phyloP scores from a whole-genome alignment of 2,797 vertebrate species.

The Novumbra hubbsi region DNA sequence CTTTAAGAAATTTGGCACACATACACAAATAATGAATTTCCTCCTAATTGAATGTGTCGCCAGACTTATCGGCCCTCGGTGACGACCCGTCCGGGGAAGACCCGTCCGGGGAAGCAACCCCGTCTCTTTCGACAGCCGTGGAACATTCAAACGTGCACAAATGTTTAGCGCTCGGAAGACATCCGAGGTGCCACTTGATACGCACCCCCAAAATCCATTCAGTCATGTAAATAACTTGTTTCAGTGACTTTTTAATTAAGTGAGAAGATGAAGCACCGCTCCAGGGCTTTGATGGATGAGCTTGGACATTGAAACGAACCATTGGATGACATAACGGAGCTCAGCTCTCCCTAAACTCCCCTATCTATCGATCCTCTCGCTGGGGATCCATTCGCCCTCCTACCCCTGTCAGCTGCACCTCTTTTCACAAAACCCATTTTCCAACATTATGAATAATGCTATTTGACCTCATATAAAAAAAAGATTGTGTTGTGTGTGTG shows the following conservation, averaged over 20 bases:
- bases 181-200: slow-evolving; percentile 59
- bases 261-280: slow-evolving; percentile 69
- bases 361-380: slow-evolving; percentile 76
- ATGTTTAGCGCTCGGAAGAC: slow-evolving; percentile 63
- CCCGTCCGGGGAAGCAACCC: slow-evolving; percentile 45
- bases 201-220: slow-evolving; percentile 68
- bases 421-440: slow-evolving; percentile 74
- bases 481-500: slow-evolving; percentile 46
- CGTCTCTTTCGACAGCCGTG: slow-evolving; percentile 50
- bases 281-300: slow-evolving; percentile 76
- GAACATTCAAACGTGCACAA: slow-evolving; percentile 51
- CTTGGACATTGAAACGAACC: slow-evolving; percentile 78
- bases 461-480: slow-evolving; percentile 77
- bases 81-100: slow-evolving; percentile 34
- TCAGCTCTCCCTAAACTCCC: slow-evolving; percentile 77
- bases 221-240: slow-evolving; percentile 82
- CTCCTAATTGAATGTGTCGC: slow-evolving; percentile 23
- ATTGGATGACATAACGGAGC: slow-evolving; percentile 79
- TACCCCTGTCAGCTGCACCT: slow-evolving; percentile 75
- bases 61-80: slow-evolving; percentile 44
- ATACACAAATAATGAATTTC: slow-evolving; percentile 2
- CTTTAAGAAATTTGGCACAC: slow-evolving; percentile 18
- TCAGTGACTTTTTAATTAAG: slow-evolving; percentile 81
- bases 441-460: slow-evolving; percentile 76
- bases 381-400: slow-evolving; percentile 77